These are phyloP conservation scores for Cataglyphis cursor DNA, from an alignment of 2,888 invertebrate genomes.

Conservation along the genomic window DNA sequence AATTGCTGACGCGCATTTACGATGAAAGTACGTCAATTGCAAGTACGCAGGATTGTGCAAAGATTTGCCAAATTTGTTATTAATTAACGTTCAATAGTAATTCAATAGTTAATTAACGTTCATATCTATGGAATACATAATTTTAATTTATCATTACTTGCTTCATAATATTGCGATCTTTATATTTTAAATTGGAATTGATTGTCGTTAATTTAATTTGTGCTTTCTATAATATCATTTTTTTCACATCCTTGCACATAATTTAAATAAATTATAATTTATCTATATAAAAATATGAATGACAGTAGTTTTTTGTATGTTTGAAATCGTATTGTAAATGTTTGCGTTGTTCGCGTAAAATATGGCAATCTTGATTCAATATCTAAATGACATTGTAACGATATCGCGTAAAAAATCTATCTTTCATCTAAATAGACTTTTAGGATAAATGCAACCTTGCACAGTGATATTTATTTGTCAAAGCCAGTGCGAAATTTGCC, in stretches of 20 bases:
- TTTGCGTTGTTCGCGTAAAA: background rate
- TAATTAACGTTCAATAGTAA: background rate
- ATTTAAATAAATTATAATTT: background rate
- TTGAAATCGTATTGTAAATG: background rate
- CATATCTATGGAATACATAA: background rate
- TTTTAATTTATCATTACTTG: background rate
- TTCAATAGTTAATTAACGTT: too few relatives aligned
- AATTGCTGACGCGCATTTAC: constrained; percentile 58
- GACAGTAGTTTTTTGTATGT: background rate
- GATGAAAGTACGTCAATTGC: constrained; percentile 37
- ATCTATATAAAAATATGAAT: background rate
- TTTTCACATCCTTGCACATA: background rate
- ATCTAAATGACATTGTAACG: background rate
- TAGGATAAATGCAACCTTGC: background rate
- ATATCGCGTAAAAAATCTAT: constrained; percentile 35
- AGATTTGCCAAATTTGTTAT: constrained; percentile 14
- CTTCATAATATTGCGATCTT: background rate
- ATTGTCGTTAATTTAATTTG: background rate
- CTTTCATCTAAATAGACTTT: constrained; percentile 3
- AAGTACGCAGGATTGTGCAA: background rate
- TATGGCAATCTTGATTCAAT: background rate
- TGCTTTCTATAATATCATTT: background rate
- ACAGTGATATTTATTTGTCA: constrained; percentile 58
- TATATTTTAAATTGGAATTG: constrained; percentile 6
- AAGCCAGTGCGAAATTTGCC: constrained; percentile 21